A percentile compares a stretch with the other conserved stretches of the same genome.
Conservation (phyloP, 2,888 invertebrate genomes). For the Latrodectus elegans region DNA sequence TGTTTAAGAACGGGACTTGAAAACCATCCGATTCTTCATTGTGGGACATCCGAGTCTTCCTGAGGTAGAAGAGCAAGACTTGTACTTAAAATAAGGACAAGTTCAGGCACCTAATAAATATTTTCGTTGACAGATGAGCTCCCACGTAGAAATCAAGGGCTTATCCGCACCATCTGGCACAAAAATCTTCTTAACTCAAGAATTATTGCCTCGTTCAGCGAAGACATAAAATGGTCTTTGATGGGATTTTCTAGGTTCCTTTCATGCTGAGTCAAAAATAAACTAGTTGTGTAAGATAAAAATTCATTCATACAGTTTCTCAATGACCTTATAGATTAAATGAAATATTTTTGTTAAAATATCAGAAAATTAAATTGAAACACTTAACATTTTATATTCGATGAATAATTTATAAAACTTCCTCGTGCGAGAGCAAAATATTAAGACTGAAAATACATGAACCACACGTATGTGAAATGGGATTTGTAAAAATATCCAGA, state of each 20-base stretch:
- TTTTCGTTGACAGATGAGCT: constrained; percentile 52
- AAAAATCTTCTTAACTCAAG: constrained; percentile 17
- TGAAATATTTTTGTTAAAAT: too few relatives aligned
- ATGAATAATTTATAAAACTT: too few relatives aligned
- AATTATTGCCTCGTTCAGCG: constrained; percentile 21
- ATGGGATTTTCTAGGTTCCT: too few relatives aligned
- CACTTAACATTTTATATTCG: too few relatives aligned
- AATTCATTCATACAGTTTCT: too few relatives aligned
- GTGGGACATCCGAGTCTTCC: constrained; percentile 19
- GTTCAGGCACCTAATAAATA: constrained; percentile 3
- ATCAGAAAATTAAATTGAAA: too few relatives aligned
- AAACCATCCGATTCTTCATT: constrained; percentile 17
- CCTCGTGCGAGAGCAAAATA: too few relatives aligned
- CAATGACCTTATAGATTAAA: too few relatives aligned
- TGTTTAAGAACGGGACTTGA: constrained; percentile 12
- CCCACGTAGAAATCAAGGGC: constrained; percentile 41
- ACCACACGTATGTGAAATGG: neutral
- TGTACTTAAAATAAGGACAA: constrained; percentile 9
- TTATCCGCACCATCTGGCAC: constrained; percentile 42
- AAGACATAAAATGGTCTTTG: neutral
- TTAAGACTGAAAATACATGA: too few relatives aligned
- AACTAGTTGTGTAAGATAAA: too few relatives aligned
- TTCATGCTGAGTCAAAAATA: too few relatives aligned
- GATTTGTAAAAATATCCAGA: neutral
- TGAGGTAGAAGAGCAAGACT: constrained; percentile 27